These are phyloP conservation scores for Panthera uncia DNA, from an alignment of 2,113 vertebrate genomes.

Conservation along the genomic window DNA sequence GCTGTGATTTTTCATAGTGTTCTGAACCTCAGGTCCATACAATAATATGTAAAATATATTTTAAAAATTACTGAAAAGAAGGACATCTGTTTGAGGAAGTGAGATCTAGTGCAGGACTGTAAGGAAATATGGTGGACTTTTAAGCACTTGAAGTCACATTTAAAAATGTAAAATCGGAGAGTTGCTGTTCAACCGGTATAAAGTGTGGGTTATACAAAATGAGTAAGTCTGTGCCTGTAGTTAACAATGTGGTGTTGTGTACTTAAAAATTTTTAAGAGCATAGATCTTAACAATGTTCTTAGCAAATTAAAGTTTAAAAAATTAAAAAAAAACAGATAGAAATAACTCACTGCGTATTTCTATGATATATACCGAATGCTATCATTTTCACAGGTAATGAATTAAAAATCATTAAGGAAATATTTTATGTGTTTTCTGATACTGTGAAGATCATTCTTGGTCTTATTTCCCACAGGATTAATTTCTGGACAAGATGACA, in stretches of 20 bases:
- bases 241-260: not conserved
- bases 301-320: not conserved
- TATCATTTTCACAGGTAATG: not conserved
- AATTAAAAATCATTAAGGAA: not conserved
- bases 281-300: not conserved
- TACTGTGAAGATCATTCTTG: not conserved
- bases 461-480: not conserved
- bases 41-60: not conserved
- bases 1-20: not conserved
- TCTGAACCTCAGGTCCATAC: not conserved
- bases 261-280: not conserved
- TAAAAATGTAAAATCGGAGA: not conserved
- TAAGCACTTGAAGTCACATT: not conserved
- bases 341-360: not conserved
- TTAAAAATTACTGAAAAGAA: not conserved
- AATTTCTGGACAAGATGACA: not conserved
- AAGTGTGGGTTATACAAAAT: not conserved
- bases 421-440: not conserved
- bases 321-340: not conserved
- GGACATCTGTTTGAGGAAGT: not conserved
- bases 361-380: not conserved
- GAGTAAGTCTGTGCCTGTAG: not conserved
- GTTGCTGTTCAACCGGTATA: too few relatives aligned
- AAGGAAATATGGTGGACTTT: not conserved
- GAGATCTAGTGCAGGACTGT: not conserved